phyloP scores from a whole-genome alignment of 2,113 vertebrate species.

The Rhinogobius similis region DNA sequence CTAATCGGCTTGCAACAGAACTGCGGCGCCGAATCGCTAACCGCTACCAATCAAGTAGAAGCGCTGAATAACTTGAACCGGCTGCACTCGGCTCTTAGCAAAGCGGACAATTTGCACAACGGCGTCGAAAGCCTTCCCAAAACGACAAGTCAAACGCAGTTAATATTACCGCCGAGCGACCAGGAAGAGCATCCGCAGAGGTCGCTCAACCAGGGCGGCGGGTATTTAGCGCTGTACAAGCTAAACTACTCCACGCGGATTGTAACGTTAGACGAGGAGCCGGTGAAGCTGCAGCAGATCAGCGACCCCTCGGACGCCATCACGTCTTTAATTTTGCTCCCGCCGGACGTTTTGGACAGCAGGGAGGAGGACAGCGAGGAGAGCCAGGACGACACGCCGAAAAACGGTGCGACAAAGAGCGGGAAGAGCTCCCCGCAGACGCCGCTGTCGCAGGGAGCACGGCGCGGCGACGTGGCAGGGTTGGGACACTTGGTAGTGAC shows the following conservation, averaged over 20 bases:
- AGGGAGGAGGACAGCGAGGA: conserved; percentile 96
- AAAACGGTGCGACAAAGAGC: conserved; percentile 68
- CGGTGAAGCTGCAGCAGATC: conserved; percentile 95
- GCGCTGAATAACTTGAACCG: conserved; percentile 99
- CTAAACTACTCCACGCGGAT: conserved; percentile 97
- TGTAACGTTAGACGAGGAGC: conserved; percentile 95
- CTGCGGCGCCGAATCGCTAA: conserved; percentile 88
- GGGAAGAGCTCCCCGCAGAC: neutral
- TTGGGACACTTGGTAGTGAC: conserved; percentile 97
- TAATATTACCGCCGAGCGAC: conserved; percentile 90
- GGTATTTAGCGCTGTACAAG: conserved; percentile 95
- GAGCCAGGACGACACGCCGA: conserved; percentile 85
- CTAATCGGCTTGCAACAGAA: conserved; percentile 88
- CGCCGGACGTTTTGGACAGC: conserved; percentile 93
- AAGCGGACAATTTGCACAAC: conserved; percentile 85
- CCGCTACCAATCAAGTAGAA: conserved; percentile 98
- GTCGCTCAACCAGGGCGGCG: conserved; percentile 76
- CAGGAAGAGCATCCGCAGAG: conserved; percentile 76
- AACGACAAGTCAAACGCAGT: conserved; percentile 73
- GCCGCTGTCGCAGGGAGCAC: conserved; percentile 64
- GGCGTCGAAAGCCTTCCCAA: conserved; percentile 84
- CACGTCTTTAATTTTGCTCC: conserved; percentile 95
- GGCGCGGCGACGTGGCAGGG: conserved; percentile 79
- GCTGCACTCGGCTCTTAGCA: conserved; percentile 95
- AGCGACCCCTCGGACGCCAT: conserved; percentile 93